Evolutionary conservation across 2,888 invertebrate genomes (phyloP).

Genomic region (Sarcophaga caerulescens): DNA sequence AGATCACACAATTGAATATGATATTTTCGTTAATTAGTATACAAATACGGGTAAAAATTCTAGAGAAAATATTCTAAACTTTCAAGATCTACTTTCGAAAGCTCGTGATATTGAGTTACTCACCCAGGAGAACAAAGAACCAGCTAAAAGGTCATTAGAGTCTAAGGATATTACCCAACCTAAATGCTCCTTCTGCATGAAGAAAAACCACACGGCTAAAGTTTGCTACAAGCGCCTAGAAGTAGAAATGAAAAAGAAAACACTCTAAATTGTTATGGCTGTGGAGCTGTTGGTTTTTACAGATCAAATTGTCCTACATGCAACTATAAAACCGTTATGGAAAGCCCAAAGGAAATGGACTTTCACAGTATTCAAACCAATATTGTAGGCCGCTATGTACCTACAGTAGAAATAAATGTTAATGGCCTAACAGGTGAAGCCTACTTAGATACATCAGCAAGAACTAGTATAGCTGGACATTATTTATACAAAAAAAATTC

Average conservation of each 20-base stretch:
- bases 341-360: slow-evolving; percentile 37
- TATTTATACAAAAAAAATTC: slow-evolving; percentile 46
- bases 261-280: slow-evolving; percentile 25
- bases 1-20: slow-evolving; percentile 38
- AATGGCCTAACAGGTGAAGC: slow-evolving; percentile 54
- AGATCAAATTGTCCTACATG: slow-evolving; percentile 33
- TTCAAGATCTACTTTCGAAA: not conserved
- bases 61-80: slow-evolving; percentile 8
- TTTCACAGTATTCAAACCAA: slow-evolving; percentile 34
- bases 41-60: slow-evolving; percentile 4
- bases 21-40: not conserved
- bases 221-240: slow-evolving; percentile 2
- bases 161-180: not conserved
- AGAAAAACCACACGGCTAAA: slow-evolving; percentile 28
- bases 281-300: slow-evolving; percentile 31
- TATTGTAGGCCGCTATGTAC: slow-evolving; percentile 50
- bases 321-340: slow-evolving; percentile 2
- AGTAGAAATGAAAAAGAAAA: not conserved
- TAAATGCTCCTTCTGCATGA: slow-evolving; percentile 31
- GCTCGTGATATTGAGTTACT: slow-evolving; percentile 17
- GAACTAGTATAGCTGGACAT: slow-evolving; percentile 59
- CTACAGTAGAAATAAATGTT: slow-evolving; percentile 55
- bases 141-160: not conserved
- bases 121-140: not conserved
- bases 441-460: slow-evolving; percentile 57